Base-by-base conservation (phyloP, 1,140 invertebrate genomes). In the Mizuhopecten yessoensis region DNA sequence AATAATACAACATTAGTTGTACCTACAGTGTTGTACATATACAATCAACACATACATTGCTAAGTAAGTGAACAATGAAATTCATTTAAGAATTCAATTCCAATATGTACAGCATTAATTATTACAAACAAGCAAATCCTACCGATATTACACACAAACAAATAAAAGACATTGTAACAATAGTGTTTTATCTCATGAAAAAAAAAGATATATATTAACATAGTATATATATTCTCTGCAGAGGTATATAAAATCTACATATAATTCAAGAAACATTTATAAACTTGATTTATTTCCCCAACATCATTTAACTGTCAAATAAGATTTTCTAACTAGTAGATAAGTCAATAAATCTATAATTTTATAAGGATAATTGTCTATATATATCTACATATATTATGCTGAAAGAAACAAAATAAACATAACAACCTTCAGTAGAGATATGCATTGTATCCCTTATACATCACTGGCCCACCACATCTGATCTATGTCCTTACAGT, bases 351-450 rank as follows among this genome's bases (percentile, higher is more conserved):
- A 75, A 75, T 75, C 57, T 75, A 75, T 75, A 75, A n/a, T 75
- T 17, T 13, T 75, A 75, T n/a, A 29, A 57, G 45, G 45, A 57
- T n/a, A 75, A n/a, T 29, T 75, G 29, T 75, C 57, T 75, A 75
- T 75, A 75, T 49, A 49, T 49, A 49, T 75, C 57, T 75, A 75
- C 29, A 75, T 75, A 75, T 75, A 75, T 75, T 75, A 75, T 75
- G 57, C 57, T 29, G 57, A 75, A 75, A 29, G 23, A 75, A 75
- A 75, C 57, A 75, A 75, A 75, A 75, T 45, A 75, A 75, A 75
- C 57, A 75, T 75, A 75, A 75, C 57, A 75, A 75, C 57, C 57
- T 29, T 75, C 23, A 29, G 29, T 5, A 49, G 13, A 75, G 57
- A 75, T 75, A 75, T 75, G 57, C 57, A 29, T 75, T 5, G n/a